Base-by-base conservation (phyloP, 2,888 invertebrate genomes). In the Bombyx huttoni region DNA sequence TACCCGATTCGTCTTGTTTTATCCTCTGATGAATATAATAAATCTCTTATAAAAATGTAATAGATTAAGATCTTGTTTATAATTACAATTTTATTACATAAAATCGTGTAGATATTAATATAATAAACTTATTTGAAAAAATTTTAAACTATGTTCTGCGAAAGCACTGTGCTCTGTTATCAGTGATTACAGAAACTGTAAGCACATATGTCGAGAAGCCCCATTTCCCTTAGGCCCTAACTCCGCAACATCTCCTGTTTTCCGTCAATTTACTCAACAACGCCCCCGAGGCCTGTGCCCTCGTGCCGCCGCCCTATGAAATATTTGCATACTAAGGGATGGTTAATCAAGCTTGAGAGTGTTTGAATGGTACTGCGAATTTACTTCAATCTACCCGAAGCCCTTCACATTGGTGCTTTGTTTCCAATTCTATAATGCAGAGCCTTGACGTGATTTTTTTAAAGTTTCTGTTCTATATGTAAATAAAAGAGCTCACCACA, bases 231-330 rank as follows among this genome's bases (percentile, higher is more conserved):
- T 62, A 56, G 60, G 62, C 58, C 52, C 63, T 75, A 73, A 73
- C 67, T 62, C 67, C 64, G 66, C 73, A 68, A 73, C 65, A 58
- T 61, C 62, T 68, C 64, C 68, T 69, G 70, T 78, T 76, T 78
- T 65, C 67, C 71, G 68, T 67, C 72, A 75, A 78, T 77, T 78
- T 78, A 66, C 64, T 64, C 66, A 73, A 78, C 69, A 71, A 65
- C 67, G 60, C 78, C 72, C 76, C 59, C 48, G 70, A 66, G 75
- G 70, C 62, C 58, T 58, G 59, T 58, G 59, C 59, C 63, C 65
- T 60, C 58, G 66, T 58, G 56, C 64, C 67, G 62, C 54, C 60
- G 60, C 57, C 58, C 60, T 54, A 58, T 62, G 58, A 57, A 63
- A 58, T 73, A 77, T 78, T 77, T 78, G 70, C 73, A 78, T 78